A percentile compares a stretch with the other conserved stretches of the same genome.
Evolutionary conservation across 1,140 invertebrate genomes (phyloP).

Genomic region (Platorchestia sp.): DNA sequence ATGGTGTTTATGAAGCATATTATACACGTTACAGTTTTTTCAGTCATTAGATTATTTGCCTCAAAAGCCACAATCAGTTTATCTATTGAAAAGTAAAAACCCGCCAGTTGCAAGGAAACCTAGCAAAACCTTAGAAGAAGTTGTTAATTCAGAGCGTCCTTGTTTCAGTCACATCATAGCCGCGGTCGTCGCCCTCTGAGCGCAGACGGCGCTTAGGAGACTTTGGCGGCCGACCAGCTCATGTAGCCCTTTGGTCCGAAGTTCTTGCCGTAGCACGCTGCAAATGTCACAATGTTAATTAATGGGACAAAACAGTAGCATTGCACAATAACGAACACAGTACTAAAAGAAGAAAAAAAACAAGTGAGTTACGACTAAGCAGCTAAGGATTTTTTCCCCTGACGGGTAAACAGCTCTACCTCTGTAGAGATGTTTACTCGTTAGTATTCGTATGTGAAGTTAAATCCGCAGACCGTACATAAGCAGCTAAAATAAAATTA

Average conservation of each 20-base stretch:
- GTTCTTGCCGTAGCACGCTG: slow-evolving; percentile 94
- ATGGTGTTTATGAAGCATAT: background rate
- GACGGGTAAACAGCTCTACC: no score
- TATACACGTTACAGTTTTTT: background rate
- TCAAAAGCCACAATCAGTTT: background rate
- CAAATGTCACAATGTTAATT: slow-evolving; percentile 65
- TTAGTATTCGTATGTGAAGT: background rate
- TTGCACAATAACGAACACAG: background rate
- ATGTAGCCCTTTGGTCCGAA: slow-evolving; percentile 95
- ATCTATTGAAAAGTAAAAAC: background rate
- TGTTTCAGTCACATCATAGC: background rate
- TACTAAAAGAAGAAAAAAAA: background rate
- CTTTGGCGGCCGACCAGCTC: slow-evolving; percentile 67
- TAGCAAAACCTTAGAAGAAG: background rate
- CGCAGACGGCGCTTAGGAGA: slow-evolving; percentile 59
- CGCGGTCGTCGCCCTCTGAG: background rate
- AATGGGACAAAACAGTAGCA: background rate
- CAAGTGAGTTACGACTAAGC: no score
- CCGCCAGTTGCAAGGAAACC: background rate
- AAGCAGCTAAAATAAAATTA: background rate
- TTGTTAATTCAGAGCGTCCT: background rate
- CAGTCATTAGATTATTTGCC: background rate
- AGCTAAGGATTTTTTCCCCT: no score
- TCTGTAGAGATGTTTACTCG: no score
- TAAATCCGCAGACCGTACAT: background rate